Evolutionary conservation across 2,797 vertebrate genomes (phyloP), one percentile per base, ranked within the genome.

Genomic region (Lagorchestes hirsutus): DNA sequence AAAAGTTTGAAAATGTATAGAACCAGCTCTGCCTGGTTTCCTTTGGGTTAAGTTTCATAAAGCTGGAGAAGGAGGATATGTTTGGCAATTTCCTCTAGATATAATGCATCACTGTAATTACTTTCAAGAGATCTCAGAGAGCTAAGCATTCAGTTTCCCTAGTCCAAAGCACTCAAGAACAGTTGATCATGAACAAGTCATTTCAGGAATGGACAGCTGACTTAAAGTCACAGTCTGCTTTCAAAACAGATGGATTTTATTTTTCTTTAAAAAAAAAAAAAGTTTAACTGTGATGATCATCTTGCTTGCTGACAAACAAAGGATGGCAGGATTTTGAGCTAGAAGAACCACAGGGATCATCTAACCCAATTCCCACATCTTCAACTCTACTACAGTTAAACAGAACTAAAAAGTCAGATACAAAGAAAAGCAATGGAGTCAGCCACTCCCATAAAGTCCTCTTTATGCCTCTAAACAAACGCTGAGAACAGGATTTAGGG

Each of bases 191-290:
- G 0, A 18, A 98, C 96, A 97, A 96, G 95, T 57, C 94, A 59
- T 92, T 92, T 93, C 67, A 97, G 98, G 97, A 98, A 97, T 93
- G 57, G 97, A 98, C 98, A 99, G 98, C 97, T 98, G 98, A 97
- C 96, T 91, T 16, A 6, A 96, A 98, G 95, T 98, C 97, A 95
- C 92, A 97, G 97, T 96, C 96, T 95, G 93, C 97, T 95, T 96
- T 93, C 97, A 93, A 96, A 92, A 97, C 98, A 98, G 96, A 96
- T 98, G 98, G 97, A 97, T 95, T 97, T 98, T 96, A 93, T 52
- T 95, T 97, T 98, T 97, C 93, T 87, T 91, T 92, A 92, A 95
- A 56, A 97, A 58, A 87, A 90, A 62, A 46, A 3, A 12, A 46
- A 12, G 54, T 57, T 92, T 34, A 94, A 97, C 92, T 62, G 87